Conservation (phyloP, 2,797 vertebrate species). For the Etheostoma nigrum region DNA sequence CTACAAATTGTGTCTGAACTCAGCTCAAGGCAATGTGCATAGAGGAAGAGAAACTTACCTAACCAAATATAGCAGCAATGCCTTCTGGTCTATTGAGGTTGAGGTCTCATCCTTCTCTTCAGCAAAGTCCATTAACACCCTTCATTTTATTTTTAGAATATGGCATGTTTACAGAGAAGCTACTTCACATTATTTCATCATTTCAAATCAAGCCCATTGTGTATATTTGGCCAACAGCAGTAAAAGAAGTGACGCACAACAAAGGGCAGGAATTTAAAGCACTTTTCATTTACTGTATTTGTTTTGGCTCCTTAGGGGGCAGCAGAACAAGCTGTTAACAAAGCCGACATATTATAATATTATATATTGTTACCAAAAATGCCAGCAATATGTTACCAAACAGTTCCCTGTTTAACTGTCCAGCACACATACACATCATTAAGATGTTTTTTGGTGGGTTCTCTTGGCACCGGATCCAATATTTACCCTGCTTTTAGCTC, state of each 20-base stretch:
- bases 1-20: slow-evolving; percentile 7
- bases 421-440: too few species aligned
- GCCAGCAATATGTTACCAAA: too few species aligned
- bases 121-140: neutral
- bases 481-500: too few species aligned
- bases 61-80: neutral
- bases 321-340: too few species aligned
- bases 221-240: neutral
- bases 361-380: too few species aligned
- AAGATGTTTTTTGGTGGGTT: too few species aligned
- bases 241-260: neutral
- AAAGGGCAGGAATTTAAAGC: neutral
- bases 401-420: too few species aligned
- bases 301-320: neutral
- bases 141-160: neutral
- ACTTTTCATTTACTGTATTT: neutral
- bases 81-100: neutral
- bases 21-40: neutral
- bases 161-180: neutral
- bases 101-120: neutral
- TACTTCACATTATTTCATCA: neutral
- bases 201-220: neutral
- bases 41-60: neutral
- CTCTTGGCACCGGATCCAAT: too few species aligned
- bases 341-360: neutral